Evolutionary conservation across 2,113 vertebrate genomes (phyloP).

Genomic region (Tupaia chinensis): DNA sequence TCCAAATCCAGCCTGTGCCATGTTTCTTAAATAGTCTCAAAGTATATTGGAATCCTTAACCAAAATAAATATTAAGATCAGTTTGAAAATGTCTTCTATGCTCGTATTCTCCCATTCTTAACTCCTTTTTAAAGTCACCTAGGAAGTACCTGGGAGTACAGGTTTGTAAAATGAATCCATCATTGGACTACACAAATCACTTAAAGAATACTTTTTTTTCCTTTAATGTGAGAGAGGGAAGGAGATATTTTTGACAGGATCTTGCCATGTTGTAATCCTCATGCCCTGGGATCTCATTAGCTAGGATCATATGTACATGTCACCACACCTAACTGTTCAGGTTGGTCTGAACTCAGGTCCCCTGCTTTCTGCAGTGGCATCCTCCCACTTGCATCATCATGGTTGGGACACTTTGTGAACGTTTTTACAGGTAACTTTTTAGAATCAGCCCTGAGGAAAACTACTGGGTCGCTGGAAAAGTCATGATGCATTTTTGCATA

Average conservation of each 20-base stretch:
- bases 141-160: slow-evolving; percentile 68
- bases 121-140: not conserved
- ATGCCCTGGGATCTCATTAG: no score
- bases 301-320: no score
- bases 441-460: slow-evolving; percentile 53
- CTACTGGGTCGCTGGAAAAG: not conserved
- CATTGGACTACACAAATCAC: slow-evolving; percentile 82
- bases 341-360: no score
- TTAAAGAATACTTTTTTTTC: no score
- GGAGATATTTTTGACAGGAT: no score
- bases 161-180: slow-evolving; percentile 80
- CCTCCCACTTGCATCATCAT: no score
- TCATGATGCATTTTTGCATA: no score
- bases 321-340: no score
- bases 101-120: not conserved
- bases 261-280: no score
- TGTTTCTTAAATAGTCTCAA: not conserved
- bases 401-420: slow-evolving; percentile 30
- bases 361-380: no score
- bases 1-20: no score
- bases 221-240: no score
- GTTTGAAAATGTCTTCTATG: not conserved
- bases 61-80: slow-evolving; percentile 22
- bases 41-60: not conserved
- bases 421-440: slow-evolving; percentile 80